Evolutionary conservation across 1,140 invertebrate species (phyloP).

Genomic region (Brachionus plicatilis): DNA sequence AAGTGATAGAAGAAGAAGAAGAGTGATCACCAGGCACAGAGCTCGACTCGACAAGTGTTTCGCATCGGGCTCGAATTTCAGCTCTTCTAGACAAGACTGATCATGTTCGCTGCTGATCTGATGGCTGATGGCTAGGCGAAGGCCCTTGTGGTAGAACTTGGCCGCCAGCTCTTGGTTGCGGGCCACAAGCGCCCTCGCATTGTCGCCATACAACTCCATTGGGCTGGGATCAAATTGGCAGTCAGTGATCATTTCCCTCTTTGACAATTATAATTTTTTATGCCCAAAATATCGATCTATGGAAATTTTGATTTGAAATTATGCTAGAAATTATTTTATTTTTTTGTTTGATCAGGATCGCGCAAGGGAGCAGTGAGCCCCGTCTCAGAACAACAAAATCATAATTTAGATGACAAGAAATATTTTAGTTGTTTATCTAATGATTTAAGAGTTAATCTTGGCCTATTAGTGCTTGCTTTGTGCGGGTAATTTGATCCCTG

Average conservation of each 20-base stretch:
- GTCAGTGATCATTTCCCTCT: neutral
- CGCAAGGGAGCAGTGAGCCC: neutral
- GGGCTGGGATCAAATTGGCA: neutral
- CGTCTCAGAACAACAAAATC: neutral
- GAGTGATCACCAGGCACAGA: neutral
- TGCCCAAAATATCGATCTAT: constrained; percentile 13
- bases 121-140: neutral
- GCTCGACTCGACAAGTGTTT: neutral
- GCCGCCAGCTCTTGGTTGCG: neutral
- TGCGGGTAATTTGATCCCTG: neutral
- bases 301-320: neutral
- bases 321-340: neutral
- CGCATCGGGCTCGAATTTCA: neutral
- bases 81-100: neutral
- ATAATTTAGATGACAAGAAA: neutral
- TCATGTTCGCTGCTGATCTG: neutral
- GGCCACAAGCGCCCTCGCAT: neutral
- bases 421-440: neutral
- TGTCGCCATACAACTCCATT: neutral
- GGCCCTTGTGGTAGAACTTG: neutral
- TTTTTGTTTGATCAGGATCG: neutral
- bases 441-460: neutral
- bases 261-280: constrained; percentile 23
- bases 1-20: neutral
- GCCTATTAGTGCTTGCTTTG: neutral